Evolutionary conservation across 1,140 invertebrate species (phyloP), one percentile per base, ranked within the genome.

Genomic region (Drosophila pseudoananassae): DNA sequence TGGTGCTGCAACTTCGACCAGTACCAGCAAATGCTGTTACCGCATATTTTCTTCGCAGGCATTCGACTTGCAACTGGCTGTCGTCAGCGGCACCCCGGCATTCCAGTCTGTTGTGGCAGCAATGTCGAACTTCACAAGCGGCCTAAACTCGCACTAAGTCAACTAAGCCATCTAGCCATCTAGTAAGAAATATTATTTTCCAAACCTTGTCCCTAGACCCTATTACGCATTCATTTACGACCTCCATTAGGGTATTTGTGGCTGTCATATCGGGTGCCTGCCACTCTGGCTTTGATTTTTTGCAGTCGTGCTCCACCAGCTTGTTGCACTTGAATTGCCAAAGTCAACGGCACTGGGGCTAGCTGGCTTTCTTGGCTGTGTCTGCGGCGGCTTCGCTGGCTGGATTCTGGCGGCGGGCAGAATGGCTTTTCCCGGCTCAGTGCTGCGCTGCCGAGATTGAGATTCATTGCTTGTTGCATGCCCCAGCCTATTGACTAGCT

Each of bases 381-480:
- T 36, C 33, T 36, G 15, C 9, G 33, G 52, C 23, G 15, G 31
- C 68, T 52, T 38, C 38, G 50, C 27, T 45, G 25, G 33, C 57
- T 70, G 33, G 66, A 56, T 53, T 76, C 45, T 65, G 15, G 54
- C 33, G 17, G 52, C 55, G 29, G 29, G 7, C 25, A 27, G 25
- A 27, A 27, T 27, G 25, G 29, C 29, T 60, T 51, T 33, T 31
- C 36, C 51, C 31, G 66, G 47, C 57, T 47, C 40, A 54, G 66
- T 59, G 59, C 65, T 56, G 49, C 57, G 58, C 57, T 45, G 43
- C 82, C 55, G 58, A 88, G 82, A 87, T 87, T 82, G 82, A 87
- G 83, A 87, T 87, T 87, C 82, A 87, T 88, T 88, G 82, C 82
- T 82, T 88, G 82, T 87, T 87, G 83, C 83, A 87, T 87, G 82